A percentile compares a stretch with the other conserved stretches of the same genome.
Conservation (phyloP, 2,888 invertebrate species). For the Drosophila hamatofila region DNA sequence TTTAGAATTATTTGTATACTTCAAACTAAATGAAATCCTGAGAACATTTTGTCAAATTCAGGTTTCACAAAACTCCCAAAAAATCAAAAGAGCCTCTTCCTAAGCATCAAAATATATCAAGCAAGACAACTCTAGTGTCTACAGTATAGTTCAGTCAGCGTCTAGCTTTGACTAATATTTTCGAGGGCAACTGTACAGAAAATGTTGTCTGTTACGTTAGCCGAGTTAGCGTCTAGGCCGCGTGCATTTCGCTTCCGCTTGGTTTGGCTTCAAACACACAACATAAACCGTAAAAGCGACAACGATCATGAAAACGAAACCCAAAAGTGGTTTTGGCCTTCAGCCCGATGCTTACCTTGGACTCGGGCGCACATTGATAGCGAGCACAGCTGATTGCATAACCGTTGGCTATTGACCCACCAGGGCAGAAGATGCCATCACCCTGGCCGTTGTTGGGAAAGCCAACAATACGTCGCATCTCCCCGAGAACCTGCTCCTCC, state of each 20-base stretch:
- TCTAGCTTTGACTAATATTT: slow-evolving; percentile 7
- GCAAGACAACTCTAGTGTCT: neutral
- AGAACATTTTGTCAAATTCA: too few relatives aligned
- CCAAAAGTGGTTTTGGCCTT: slow-evolving; percentile 49
- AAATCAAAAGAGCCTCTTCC: too few relatives aligned
- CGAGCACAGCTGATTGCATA: slow-evolving; percentile 96
- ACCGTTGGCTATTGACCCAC: slow-evolving; percentile 95
- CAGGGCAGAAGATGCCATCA: slow-evolving; percentile 95
- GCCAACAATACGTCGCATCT: slow-evolving; percentile 92
- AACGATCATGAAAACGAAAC: slow-evolving; percentile 11
- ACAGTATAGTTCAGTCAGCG: neutral
- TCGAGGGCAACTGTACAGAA: slow-evolving; percentile 16
- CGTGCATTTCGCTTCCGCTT: slow-evolving; percentile 50
- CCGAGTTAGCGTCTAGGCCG: slow-evolving; percentile 37
- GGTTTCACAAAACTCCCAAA: too few relatives aligned
- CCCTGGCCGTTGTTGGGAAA: slow-evolving; percentile 90
- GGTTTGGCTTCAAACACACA: slow-evolving; percentile 34
- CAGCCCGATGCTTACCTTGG: slow-evolving; percentile 87
- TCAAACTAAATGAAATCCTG: too few relatives aligned
- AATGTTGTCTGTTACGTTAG: slow-evolving; percentile 18
- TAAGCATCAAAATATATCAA: neutral
- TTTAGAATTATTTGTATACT: too few relatives aligned
- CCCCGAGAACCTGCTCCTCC: slow-evolving; percentile 92
- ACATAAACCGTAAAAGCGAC: neutral
- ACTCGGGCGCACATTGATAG: slow-evolving; percentile 89